phyloP scores from a whole-genome alignment of 2,888 invertebrate species.

The Nudaria mundana region DNA sequence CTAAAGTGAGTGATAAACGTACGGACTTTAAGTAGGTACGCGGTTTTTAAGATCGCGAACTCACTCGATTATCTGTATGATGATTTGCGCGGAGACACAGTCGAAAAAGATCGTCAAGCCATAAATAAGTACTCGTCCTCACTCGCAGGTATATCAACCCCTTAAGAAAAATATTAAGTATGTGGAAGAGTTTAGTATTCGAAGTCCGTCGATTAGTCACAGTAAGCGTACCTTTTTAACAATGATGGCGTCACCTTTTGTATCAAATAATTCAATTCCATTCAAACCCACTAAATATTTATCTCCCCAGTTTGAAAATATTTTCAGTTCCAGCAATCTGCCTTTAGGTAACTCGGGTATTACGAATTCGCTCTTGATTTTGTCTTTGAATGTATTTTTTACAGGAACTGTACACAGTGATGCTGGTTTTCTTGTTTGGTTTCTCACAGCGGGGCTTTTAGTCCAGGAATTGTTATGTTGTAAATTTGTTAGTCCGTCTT shows the following conservation, averaged over 20 bases:
- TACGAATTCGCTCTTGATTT: slow-evolving; percentile 78
- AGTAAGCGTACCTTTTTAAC: slow-evolving; percentile 82
- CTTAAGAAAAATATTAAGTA: too few species aligned
- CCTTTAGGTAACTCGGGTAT: slow-evolving; percentile 90
- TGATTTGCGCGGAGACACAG: too few species aligned
- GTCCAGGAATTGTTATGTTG: slow-evolving; percentile 25
- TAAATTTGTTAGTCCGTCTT: slow-evolving; percentile 34
- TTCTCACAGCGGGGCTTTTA: slow-evolving; percentile 41
- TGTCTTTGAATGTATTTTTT: slow-evolving; percentile 43
- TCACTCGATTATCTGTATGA: too few species aligned
- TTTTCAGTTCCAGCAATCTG: slow-evolving; percentile 83
- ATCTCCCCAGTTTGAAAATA: slow-evolving; percentile 90
- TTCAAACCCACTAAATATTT: slow-evolving; percentile 89
- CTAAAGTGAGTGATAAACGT: too few species aligned
- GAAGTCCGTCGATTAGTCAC: neutral
- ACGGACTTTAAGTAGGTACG: too few species aligned
- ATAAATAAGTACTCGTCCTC: too few species aligned
- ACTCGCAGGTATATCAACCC: too few species aligned
- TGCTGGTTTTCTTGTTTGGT: slow-evolving; percentile 43
- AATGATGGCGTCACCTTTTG: slow-evolving; percentile 79
- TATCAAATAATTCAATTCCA: slow-evolving; percentile 88
- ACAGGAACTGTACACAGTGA: slow-evolving; percentile 45
- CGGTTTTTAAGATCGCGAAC: too few species aligned
- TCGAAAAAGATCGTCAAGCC: too few species aligned
- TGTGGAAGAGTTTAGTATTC: too few species aligned